Percentiles rank a stretch among this genome's conserved stretches.
Evolutionary conservation across 2,888 invertebrate species (phyloP).

Genomic region (Agriopis leucophaearia): DNA sequence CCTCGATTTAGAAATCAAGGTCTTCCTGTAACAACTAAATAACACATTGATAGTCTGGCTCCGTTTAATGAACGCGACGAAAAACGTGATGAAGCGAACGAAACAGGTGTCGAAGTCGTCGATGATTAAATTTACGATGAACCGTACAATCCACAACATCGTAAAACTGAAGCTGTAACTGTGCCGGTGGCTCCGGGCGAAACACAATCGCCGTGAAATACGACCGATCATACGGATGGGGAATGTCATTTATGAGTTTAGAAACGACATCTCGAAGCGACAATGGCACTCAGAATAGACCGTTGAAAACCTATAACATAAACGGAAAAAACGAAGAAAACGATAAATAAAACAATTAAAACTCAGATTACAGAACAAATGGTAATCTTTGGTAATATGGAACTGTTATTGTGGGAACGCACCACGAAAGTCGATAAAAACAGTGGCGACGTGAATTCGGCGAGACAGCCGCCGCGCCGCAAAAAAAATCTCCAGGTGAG

Average conservation of each 20-base stretch:
- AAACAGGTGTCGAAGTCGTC: conserved; percentile 61
- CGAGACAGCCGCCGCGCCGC: conserved; percentile 54
- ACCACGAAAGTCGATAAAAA: conserved; percentile 79
- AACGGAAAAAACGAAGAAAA: conserved; percentile 1
- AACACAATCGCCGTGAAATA: conserved; percentile 42
- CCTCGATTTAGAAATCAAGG: conserved; percentile 47
- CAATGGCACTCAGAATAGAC: conserved; percentile 39
- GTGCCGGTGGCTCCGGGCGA: conserved; percentile 29
- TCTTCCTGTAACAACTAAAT: conserved; percentile 38
- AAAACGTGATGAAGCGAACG: conserved; percentile 56
- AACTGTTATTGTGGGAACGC: conserved; percentile 64
- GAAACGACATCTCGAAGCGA: conserved; percentile 37
- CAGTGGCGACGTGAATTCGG: conserved; percentile 65
- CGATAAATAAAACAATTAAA: conserved; percentile 1
- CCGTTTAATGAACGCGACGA: conserved; percentile 43
- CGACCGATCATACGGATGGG: conserved; percentile 35
- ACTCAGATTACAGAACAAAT: neutral
- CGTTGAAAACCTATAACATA: conserved; percentile 34
- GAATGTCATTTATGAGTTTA: conserved; percentile 47
- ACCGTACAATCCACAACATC: conserved; percentile 56
- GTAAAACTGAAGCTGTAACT: conserved; percentile 59
- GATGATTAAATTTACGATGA: conserved; percentile 62
- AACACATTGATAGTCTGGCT: conserved; percentile 34
- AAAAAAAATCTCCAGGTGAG: conserved; percentile 62
- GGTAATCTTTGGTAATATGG: neutral